phyloP scores from a whole-genome alignment of 1,140 invertebrate genomes.

The Aphelinus atriplicis region DNA sequence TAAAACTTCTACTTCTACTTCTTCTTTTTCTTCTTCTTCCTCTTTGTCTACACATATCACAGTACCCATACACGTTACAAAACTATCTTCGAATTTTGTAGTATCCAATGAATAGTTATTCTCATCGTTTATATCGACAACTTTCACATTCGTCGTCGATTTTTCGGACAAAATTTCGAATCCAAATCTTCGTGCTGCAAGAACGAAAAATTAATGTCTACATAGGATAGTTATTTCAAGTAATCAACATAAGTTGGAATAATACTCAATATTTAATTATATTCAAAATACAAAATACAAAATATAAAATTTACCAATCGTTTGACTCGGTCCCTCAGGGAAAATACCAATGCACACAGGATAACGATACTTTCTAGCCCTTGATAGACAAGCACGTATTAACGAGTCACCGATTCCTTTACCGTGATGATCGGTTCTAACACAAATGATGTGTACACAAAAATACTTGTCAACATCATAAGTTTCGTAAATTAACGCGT shows the following conservation, averaged over 20 bases:
- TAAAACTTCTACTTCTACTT: no score
- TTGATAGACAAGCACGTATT: conserved; percentile 37
- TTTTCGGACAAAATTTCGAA: conserved; percentile 37
- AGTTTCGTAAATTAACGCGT: conserved; percentile 6
- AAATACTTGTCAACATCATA: conserved; percentile 27
- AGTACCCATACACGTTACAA: conserved; percentile 18
- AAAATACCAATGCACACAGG: conserved; percentile 41
- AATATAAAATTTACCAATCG: conserved; percentile 16
- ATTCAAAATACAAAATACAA: neutral
- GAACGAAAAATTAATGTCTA: no score
- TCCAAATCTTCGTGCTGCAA: conserved; percentile 38
- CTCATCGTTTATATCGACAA: neutral
- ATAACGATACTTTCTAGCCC: neutral
- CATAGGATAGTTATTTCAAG: no score
- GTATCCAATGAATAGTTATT: neutral
- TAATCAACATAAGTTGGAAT: no score
- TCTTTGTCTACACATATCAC: neutral
- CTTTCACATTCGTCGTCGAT: conserved; percentile 21
- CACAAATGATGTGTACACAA: conserved; percentile 41
- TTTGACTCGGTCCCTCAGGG: conserved; percentile 30
- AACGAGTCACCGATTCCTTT: conserved; percentile 43
- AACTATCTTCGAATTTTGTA: neutral
- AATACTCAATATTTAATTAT: no score
- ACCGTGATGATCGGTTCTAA: conserved; percentile 19
- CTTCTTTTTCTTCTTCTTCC: neutral